Conservation (phyloP, 2,113 vertebrate species). For the Entomyzon cyanotis region DNA sequence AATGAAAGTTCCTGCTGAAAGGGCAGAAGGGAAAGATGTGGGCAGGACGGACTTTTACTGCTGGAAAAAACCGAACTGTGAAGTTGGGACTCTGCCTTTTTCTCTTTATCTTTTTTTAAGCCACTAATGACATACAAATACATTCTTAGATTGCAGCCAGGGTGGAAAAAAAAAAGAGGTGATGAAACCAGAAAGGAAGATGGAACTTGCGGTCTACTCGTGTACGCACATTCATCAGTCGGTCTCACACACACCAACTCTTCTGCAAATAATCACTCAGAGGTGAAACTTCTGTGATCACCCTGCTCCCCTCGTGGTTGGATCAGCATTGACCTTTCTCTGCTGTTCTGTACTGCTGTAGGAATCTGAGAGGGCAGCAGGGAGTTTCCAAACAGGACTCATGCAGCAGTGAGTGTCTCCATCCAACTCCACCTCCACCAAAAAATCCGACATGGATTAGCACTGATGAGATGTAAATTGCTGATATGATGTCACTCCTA, state of each 20-base stretch:
- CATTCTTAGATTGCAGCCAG: slow-evolving; percentile 65
- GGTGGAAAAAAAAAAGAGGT: slow-evolving; percentile 32
- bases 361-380: neutral
- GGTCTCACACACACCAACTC: neutral
- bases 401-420: neutral
- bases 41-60: slow-evolving; percentile 16
- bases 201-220: neutral
- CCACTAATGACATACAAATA: slow-evolving; percentile 3
- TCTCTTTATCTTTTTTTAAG: slow-evolving; percentile 8
- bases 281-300: neutral
- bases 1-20: neutral
- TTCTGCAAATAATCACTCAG: neutral
- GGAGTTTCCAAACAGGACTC: slow-evolving; percentile 12
- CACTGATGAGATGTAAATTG: neutral
- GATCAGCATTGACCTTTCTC: neutral
- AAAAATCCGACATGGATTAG: neutral
- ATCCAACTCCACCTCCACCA: neutral
- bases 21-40: neutral
- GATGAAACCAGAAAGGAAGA: slow-evolving; percentile 56
- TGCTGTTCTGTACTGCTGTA: neutral
- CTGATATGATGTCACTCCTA: neutral
- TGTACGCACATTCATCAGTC: neutral
- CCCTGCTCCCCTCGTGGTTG: neutral
- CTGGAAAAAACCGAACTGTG: slow-evolving; percentile 22
- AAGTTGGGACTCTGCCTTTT: neutral